Base-by-base conservation (phyloP, 2,888 invertebrate genomes). In the Odontocolon sp. region DNA sequence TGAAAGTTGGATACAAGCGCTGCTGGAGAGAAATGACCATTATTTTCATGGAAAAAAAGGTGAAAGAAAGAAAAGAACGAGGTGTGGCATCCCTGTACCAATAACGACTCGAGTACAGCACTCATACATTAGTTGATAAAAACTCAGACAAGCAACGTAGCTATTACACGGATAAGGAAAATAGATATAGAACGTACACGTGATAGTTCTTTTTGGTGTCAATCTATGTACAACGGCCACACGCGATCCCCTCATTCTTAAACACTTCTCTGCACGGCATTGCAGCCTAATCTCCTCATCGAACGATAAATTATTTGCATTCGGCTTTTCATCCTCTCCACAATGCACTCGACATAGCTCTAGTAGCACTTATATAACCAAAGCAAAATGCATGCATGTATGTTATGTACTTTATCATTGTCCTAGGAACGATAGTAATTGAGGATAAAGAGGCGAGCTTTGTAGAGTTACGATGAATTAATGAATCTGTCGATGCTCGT, bases 191-290 rank as follows among this genome's bases (percentile, higher is more conserved):
- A 16, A 45, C 21, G 18, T 3, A 26, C 11, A 16, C 14, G 8
- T 5, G 40, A 11, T 5, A 21, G 52, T 63, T 54, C 18, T 42
- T 47, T 67, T 14, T 23, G 16, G 36, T 68, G 47, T 47, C 57
- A 47, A 57, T 38, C 47, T 5, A 36, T n/a, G n/a, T n/a, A n/a
- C 57, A 36, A 26, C 36, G 36, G 23, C 57, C 31, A 38, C 57
- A 68, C 68, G 68, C 68, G 57, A 68, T 50, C 23, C 16, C 47
- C 68, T 68, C 68, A 42, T 68, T 57, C 28, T 47, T 57, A 26
- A 38, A 68, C 67, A 54, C 66, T 54, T 67, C 40, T 45, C 47
- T 4, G 56, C 68, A 47, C 56, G 68, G 42, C 28, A 52, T 26
- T 31, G 9, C 2, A 31, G 8, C 31, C 16, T 56, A 54, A 67